These are phyloP conservation scores for Amphiprion ocellaris DNA, from an alignment of 2,113 vertebrate species.

Conservation along the genomic window DNA sequence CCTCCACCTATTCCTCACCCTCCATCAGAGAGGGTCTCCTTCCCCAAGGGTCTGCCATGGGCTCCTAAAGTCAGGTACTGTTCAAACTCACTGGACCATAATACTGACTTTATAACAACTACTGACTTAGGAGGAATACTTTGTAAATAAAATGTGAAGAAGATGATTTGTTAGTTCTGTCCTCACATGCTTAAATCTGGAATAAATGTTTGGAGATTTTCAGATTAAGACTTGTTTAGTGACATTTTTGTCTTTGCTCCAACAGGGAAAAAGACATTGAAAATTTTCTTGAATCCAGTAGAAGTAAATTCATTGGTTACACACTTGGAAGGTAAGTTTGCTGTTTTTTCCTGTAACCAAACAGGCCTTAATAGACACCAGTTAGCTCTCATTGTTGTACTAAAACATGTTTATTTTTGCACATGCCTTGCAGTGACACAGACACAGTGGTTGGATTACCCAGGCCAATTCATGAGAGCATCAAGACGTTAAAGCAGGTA, in stretches of 20 bases:
- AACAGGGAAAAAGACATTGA: slow-evolving; percentile 98
- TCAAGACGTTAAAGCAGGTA: slow-evolving; percentile 97
- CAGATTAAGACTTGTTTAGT: neutral
- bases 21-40: slow-evolving; percentile 91
- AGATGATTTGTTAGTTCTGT: neutral
- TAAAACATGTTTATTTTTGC: slow-evolving; percentile 8
- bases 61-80: slow-evolving; percentile 97
- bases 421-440: slow-evolving; percentile 88
- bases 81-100: neutral
- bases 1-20: slow-evolving; percentile 92
- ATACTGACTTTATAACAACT: neutral
- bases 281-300: slow-evolving; percentile 96
- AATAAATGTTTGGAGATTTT: neutral
- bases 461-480: slow-evolving; percentile 97
- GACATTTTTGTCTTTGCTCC: slow-evolving; percentile 26
- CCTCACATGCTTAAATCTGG: neutral
- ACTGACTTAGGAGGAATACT: too few species aligned
- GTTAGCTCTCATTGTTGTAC: neutral
- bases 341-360: neutral
- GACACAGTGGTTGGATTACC: slow-evolving; percentile 96
- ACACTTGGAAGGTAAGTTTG: slow-evolving; percentile 92
- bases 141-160: neutral
- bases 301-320: slow-evolving; percentile 99
- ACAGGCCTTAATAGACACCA: too few species aligned
- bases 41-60: slow-evolving; percentile 97